Evolutionary conservation across 2,797 vertebrate genomes (phyloP), one percentile per base, ranked within the genome.

Genomic region (Mormyrus hasselquistii): DNA sequence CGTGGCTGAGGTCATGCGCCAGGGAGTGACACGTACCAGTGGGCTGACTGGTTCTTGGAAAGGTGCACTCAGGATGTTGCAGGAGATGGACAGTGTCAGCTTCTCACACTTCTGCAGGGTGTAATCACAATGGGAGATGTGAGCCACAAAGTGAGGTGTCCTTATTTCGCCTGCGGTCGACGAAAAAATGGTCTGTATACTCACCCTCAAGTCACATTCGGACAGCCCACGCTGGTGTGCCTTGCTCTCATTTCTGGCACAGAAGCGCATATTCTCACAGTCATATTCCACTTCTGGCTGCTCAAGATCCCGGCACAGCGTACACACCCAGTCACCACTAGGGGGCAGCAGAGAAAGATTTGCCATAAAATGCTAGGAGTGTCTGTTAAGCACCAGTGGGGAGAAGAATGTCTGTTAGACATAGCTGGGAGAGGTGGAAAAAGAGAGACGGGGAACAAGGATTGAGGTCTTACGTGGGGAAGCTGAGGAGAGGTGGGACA

Each of bases 1-100:
- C 1, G 47, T 14, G 41, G 53, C 53, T 3, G 53, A 44, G 22
- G 84, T 38, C 19, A 44, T 79, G 73, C 38, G 1, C 69, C 65
- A 1, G 6, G 38, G 73, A 79, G 53, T 19, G 1, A 22, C 82
- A 94, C 97, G 98, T 94, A 99, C 99, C 93, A 99, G 94, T 0
- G 98, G 98, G 92, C 99, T 99, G 94, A 99, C 99, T 0, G 99
- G 99, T 86, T 99, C 99, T 0, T 99, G 99, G 92, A 99, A 99
- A 0, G 99, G 99, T 79, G 98, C 94, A 87, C 99, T 99, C 92
- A 99, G 96, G 89, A 96, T 97, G 91, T 97, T 98, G 94, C 97
- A 98, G 94, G 97, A 97, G 93, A 99, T 95, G 82, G 97, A 95
- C 91, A 99, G 96, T 49, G 97, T 96, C 94, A 99, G 94, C 92